These are phyloP conservation scores for Rhabdomys pumilio DNA, from an alignment of 2,797 vertebrate genomes.

Conservation along the genomic window DNA sequence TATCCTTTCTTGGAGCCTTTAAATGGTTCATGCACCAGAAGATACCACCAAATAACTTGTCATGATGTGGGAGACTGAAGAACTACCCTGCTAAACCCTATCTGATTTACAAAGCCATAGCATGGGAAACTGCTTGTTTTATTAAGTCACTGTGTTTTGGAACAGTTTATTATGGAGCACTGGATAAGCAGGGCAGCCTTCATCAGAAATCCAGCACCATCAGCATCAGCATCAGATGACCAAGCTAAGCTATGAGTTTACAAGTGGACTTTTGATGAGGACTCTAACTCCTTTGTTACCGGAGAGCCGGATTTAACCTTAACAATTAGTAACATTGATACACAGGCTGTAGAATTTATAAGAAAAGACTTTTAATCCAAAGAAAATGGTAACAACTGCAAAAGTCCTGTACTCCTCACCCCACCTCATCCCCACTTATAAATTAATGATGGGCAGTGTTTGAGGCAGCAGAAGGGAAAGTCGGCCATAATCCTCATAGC, in stretches of 20 bases:
- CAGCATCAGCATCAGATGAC: background rate
- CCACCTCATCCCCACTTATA: background rate
- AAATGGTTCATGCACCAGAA: background rate
- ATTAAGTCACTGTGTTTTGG: background rate
- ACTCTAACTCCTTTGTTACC: background rate
- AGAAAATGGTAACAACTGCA: background rate
- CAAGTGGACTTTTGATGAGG: constrained; percentile 29
- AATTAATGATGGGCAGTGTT: background rate
- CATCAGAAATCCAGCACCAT: background rate
- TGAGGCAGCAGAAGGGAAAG: no score
- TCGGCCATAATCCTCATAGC: background rate
- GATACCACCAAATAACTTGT: background rate
- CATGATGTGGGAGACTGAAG: background rate
- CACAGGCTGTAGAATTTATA: background rate
- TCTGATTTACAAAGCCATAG: background rate
- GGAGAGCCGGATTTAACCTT: constrained; percentile 38
- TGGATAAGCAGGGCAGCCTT: background rate
- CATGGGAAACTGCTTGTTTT: background rate
- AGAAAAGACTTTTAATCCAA: background rate
- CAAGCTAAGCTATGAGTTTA: background rate
- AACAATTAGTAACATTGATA: background rate
- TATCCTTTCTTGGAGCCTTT: background rate
- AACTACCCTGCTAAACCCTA: constrained; percentile 13
- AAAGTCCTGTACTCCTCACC: background rate
- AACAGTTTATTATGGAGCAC: background rate